phyloP scores from a whole-genome alignment of 64 coral and sea anemone genomes.

The Dendrophyllia cribrosa region DNA sequence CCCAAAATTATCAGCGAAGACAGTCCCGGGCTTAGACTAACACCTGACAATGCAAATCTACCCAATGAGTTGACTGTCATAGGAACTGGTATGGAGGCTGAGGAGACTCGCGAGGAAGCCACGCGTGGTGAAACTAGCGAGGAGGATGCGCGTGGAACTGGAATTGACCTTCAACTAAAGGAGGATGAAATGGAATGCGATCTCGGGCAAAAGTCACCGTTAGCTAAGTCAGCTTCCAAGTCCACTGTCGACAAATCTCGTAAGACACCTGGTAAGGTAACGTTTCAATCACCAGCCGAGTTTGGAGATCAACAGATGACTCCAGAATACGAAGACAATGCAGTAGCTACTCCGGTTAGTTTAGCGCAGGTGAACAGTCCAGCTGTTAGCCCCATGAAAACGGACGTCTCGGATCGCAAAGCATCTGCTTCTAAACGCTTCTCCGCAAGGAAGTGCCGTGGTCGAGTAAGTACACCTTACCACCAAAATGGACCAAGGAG shows the following conservation, averaged over 20 bases:
- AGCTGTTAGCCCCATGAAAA: not conserved
- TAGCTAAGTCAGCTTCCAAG: conserved; percentile 33
- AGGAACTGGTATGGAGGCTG: not conserved
- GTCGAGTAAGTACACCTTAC: conserved; percentile 14
- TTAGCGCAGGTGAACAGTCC: not conserved
- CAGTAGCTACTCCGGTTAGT: not conserved
- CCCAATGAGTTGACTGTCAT: not conserved
- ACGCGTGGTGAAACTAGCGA: conserved; percentile 7
- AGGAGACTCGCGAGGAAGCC: not conserved
- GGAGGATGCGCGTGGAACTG: not conserved
- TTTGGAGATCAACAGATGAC: not conserved
- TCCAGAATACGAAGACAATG: not conserved
- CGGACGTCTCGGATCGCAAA: not conserved
- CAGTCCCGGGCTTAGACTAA: conserved; percentile 49
- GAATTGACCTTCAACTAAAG: not conserved
- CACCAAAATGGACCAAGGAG: conserved; percentile 4
- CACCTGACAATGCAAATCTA: conserved; percentile 32
- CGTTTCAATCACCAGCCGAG: conserved; percentile 9
- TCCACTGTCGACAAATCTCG: not conserved
- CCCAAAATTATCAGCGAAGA: conserved; percentile 34
- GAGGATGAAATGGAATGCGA: conserved; percentile 7
- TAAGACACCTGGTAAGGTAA: not conserved
- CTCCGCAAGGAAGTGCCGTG: conserved; percentile 12
- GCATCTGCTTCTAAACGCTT: not conserved
- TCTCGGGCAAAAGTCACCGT: not conserved